Percentiles rank a stretch among this genome's conserved stretches.
Evolutionary conservation across 2,888 invertebrate species (phyloP).

Genomic region (Ophioninae sp.): DNA sequence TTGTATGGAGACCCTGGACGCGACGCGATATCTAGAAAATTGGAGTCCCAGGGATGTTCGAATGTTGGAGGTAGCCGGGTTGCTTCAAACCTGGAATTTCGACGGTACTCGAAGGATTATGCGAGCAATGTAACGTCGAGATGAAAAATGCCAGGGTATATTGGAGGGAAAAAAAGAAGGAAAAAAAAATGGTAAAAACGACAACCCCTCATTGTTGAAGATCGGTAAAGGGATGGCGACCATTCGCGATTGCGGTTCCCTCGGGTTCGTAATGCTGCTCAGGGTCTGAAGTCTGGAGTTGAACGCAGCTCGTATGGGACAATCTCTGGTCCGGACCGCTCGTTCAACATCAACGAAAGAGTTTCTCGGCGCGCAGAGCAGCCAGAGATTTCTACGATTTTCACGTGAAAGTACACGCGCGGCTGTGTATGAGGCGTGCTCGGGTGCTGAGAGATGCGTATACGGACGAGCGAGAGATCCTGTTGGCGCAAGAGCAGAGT

Average conservation of each 20-base stretch:
- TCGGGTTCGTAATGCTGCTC: neutral
- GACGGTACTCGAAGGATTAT: constrained; percentile 41
- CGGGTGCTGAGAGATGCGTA: constrained; percentile 67
- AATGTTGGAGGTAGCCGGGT: constrained; percentile 43
- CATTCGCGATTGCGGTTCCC: neutral
- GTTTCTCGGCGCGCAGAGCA: constrained; percentile 25
- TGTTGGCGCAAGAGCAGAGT: constrained; percentile 57
- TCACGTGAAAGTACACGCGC: constrained; percentile 61
- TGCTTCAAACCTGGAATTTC: constrained; percentile 26
- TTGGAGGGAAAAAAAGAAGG: neutral
- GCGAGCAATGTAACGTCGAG: constrained; percentile 5
- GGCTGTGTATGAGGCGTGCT: constrained; percentile 56
- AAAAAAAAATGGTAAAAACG: neutral
- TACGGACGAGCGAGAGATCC: constrained; percentile 33
- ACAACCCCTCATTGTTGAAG: neutral
- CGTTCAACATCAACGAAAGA: constrained; percentile 34
- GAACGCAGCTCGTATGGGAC: constrained; percentile 41
- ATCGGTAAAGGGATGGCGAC: neutral
- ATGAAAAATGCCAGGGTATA: neutral
- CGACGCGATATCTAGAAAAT: neutral
- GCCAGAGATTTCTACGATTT: constrained; percentile 61
- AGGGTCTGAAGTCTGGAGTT: constrained; percentile 41
- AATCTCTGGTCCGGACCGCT: constrained; percentile 42
- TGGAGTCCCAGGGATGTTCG: constrained; percentile 40
- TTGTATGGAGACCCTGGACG: neutral